Evolutionary conservation across 2,797 vertebrate species (phyloP).

Genomic region (Macrochelys suwanniensis): DNA sequence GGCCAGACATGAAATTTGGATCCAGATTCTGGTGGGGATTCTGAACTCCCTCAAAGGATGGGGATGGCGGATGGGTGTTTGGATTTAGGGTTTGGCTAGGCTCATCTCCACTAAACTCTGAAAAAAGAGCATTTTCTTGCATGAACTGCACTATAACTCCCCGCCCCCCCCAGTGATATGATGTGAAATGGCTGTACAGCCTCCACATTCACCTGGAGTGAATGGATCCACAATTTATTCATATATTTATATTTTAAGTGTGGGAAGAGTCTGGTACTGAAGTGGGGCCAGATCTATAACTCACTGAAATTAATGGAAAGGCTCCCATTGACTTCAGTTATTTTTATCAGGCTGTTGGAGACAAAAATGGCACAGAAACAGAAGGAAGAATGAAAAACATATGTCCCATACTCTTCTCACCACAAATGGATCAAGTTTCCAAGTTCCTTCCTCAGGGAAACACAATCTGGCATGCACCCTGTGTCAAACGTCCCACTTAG

Average conservation of each 20-base stretch:
- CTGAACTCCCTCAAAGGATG: not conserved
- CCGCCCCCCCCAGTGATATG: not conserved
- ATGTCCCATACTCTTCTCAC: not conserved
- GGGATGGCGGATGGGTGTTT: not conserved
- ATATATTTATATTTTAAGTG: not conserved
- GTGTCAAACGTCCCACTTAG: not conserved
- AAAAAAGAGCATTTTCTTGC: not conserved
- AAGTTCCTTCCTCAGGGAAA: not conserved
- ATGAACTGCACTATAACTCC: not conserved
- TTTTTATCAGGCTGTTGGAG: not conserved
- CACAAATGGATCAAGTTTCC: not conserved
- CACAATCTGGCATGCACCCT: not conserved
- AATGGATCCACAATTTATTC: not conserved
- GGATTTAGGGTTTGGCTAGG: not conserved
- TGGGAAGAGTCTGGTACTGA: not conserved
- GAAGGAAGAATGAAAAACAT: not conserved
- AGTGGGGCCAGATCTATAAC: not conserved
- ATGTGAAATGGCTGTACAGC: not conserved
- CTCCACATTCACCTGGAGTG: not conserved
- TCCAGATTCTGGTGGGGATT: not conserved
- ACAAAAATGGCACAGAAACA: not conserved
- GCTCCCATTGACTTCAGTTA: slow-evolving; percentile 1
- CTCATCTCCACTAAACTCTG: not conserved
- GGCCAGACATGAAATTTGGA: not conserved
- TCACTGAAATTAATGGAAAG: not conserved